Percentiles rank a stretch among this genome's conserved stretches.
Evolutionary conservation across 2,888 invertebrate genomes (phyloP).

Genomic region (Criorhina ranunculi): DNA sequence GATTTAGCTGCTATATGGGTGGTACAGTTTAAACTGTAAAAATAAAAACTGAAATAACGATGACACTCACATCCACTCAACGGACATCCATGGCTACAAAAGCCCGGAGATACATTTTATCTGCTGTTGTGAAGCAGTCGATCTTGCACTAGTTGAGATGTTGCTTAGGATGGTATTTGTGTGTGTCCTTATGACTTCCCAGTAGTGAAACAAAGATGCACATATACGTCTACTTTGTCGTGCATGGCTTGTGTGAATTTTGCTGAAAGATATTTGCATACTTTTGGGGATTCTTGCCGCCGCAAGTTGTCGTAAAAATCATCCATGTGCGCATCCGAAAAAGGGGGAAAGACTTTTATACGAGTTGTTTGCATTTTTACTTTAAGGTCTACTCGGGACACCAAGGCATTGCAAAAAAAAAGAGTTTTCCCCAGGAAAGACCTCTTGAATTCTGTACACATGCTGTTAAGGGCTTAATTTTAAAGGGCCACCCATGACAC

Average conservation of each 20-base stretch:
- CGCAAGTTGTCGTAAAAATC: conserved; percentile 59
- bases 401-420: too few relatives aligned
- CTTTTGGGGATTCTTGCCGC: conserved; percentile 41
- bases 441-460: too few relatives aligned
- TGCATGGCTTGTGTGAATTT: neutral
- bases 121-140: conserved; percentile 22
- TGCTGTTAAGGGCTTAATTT: too few relatives aligned
- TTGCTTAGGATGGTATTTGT: conserved; percentile 6
- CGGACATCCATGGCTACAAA: conserved; percentile 36
- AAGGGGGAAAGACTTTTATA: neutral
- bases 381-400: too few relatives aligned
- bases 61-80: conserved; percentile 36
- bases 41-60: conserved; percentile 47
- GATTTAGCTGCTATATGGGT: neutral
- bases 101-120: conserved; percentile 41
- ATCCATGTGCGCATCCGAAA: conserved; percentile 26
- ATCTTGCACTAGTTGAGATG: conserved; percentile 13
- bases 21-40: conserved; percentile 27
- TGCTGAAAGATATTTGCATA: conserved; percentile 39
- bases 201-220: neutral
- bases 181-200: conserved; percentile 6
- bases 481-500: too few relatives aligned
- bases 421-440: too few relatives aligned
- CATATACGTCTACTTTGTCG: too few relatives aligned
- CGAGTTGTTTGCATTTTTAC: neutral